Evolutionary conservation across 1,140 invertebrate species (phyloP).

Genomic region (Teleogryllus occipitalis): DNA sequence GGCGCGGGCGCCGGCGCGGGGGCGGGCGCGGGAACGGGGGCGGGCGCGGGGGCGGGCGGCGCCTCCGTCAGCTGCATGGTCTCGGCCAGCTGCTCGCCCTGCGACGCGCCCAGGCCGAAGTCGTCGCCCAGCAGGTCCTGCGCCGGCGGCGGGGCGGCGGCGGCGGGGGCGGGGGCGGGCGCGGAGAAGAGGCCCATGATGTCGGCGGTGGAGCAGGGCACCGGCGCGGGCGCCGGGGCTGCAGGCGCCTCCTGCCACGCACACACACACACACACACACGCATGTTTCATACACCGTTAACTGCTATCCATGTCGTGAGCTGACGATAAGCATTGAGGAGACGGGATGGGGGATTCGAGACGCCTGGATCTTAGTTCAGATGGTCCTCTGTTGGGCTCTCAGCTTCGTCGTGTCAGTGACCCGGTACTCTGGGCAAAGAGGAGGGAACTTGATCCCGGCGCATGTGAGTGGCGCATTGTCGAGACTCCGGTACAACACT

Average conservation of each 20-base stretch:
- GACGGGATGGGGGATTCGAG: too few relatives aligned
- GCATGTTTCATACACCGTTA: too few relatives aligned
- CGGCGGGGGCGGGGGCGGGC: neutral
- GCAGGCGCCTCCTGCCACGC: neutral
- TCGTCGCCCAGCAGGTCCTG: slow-evolving; percentile 18
- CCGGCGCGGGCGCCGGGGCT: too few relatives aligned
- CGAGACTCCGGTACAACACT: too few relatives aligned
- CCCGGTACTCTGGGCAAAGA: too few relatives aligned
- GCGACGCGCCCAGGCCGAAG: slow-evolving; percentile 5
- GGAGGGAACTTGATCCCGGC: too few relatives aligned
- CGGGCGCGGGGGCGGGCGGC: slow-evolving; percentile 27
- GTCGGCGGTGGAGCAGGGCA: slow-evolving; percentile 25
- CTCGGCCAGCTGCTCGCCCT: neutral
- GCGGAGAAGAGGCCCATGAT: slow-evolving; percentile 32
- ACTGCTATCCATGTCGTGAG: too few relatives aligned
- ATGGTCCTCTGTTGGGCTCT: too few relatives aligned
- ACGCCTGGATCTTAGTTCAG: too few relatives aligned
- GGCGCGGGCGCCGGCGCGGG: slow-evolving; percentile 31
- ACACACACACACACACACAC: neutral
- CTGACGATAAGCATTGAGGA: too few relatives aligned
- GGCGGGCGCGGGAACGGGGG: slow-evolving; percentile 9
- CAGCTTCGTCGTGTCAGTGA: too few relatives aligned
- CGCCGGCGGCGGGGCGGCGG: neutral
- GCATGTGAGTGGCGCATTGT: too few relatives aligned
- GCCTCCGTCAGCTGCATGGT: slow-evolving; percentile 17